Evolutionary conservation across 2,888 invertebrate species (phyloP), one percentile per base, ranked within the genome.

Genomic region (Mamestra brassicae): DNA sequence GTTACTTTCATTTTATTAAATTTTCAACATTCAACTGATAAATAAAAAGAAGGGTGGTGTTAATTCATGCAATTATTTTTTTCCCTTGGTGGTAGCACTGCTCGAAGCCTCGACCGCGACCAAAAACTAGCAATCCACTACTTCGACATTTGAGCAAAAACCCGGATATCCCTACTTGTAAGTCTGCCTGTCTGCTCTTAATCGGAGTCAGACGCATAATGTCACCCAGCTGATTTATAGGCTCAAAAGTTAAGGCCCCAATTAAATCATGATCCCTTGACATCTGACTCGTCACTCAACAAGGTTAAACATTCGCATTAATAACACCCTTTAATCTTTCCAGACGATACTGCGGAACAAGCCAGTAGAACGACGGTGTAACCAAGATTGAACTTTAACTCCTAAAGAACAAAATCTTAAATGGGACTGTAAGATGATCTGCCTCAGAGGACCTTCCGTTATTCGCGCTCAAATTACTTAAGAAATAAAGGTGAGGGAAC

Each of bases 401-500:
- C 54, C 0, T 64, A 10, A n/a, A 81, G 5, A 6, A 67, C 73
- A 83, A 42, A 78, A 85, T 79, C 63, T 57, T 80, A 74, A 78
- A 88, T 88, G 81, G 79, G 75, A 52, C 13, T 78, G 78, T 88
- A 92, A 90, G 78, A 92, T 92, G 92, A 85, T 80, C 83, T 81
- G 85, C 81, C 87, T 88, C 80, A 81, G 80, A 81, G 84, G 81
- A 77, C 85, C 80, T 69, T 79, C 66, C 80, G 79, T 85, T 82
- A 80, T 85, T 86, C 80, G 80, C 84, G 82, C 84, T 79, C 85
- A 88, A 86, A 88, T 90, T 80, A 90, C 92, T 88, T 92, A 88
- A 89, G 55, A 74, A 87, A 83, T 81, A 87, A 92, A 92, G 92
- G 92, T 92, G 81, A 92, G 88, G 52, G 13, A 55, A 67, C 47